Conservation (phyloP, 2,888 invertebrate genomes). For the Andrena trimmerana region DNA sequence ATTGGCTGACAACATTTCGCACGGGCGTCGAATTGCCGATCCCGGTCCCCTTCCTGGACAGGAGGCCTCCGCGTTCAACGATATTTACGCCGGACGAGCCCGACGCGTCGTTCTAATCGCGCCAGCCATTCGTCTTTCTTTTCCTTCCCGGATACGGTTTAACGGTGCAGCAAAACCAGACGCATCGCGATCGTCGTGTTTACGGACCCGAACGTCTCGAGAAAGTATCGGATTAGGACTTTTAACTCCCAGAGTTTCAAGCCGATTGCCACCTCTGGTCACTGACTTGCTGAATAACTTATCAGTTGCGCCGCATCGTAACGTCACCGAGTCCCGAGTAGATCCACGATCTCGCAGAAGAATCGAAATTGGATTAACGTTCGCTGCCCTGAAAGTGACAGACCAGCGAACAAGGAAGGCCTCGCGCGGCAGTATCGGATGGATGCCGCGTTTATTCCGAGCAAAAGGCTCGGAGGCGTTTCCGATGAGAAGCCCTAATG, state of each 20-base stretch:
- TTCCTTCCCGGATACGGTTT: background rate
- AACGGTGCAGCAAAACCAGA: background rate
- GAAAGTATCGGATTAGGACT: background rate
- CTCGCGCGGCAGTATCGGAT: conserved; percentile 25
- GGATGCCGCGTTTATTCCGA: conserved; percentile 43
- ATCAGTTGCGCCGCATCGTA: background rate
- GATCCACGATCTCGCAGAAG: too few relatives aligned
- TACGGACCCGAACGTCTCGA: conserved; percentile 5
- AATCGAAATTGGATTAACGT: background rate
- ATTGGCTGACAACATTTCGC: conserved; percentile 85
- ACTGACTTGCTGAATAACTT: too few relatives aligned
- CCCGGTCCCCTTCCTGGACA: conserved; percentile 41
- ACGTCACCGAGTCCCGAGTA: background rate
- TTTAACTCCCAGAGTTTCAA: background rate
- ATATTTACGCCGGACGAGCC: conserved; percentile 65
- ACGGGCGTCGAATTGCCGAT: conserved; percentile 79
- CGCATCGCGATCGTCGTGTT: background rate
- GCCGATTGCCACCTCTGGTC: too few relatives aligned
- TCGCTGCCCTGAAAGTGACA: conserved; percentile 16
- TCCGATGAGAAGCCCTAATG: conserved; percentile 73
- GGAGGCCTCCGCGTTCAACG: conserved; percentile 37
- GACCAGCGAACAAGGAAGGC: conserved; percentile 30
- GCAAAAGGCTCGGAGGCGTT: conserved; percentile 72
- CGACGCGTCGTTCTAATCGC: conserved; percentile 52
- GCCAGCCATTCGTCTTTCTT: conserved; percentile 17